Evolutionary conservation across 2,888 invertebrate species (phyloP).

Genomic region (Brachynemurus nebulosus): DNA sequence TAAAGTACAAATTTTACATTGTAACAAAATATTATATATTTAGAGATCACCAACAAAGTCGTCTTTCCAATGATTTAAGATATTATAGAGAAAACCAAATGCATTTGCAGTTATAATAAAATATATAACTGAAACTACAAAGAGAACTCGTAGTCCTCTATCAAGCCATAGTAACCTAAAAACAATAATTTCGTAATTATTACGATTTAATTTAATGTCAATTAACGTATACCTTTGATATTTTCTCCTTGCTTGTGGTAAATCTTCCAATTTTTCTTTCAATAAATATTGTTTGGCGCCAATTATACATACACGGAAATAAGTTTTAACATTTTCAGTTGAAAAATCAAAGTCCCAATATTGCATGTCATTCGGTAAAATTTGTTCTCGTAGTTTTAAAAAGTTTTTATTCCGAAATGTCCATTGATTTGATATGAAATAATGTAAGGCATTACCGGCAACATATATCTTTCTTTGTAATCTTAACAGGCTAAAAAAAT

Average conservation of each 20-base stretch:
- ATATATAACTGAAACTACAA: constrained; percentile 18
- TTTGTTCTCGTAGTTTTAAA: constrained; percentile 34
- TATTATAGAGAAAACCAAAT: background rate
- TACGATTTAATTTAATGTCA: background rate
- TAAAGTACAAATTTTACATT: too few species aligned
- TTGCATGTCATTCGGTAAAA: constrained; percentile 36
- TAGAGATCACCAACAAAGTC: background rate
- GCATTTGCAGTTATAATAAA: constrained; percentile 10
- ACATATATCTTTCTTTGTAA: constrained; percentile 69
- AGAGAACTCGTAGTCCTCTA: constrained; percentile 17
- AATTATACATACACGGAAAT: constrained; percentile 37
- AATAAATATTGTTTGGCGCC: constrained; percentile 52
- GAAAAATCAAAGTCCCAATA: constrained; percentile 46
- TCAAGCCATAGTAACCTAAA: constrained; percentile 28
- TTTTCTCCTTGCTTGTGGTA: constrained; percentile 39
- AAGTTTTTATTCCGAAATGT: constrained; percentile 51
- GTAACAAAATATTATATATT: too few species aligned
- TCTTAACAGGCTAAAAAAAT: constrained; percentile 48
- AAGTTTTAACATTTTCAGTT: constrained; percentile 36
- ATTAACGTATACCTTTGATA: constrained; percentile 33
- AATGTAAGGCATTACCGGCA: constrained; percentile 54
- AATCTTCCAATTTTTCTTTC: constrained; percentile 45
- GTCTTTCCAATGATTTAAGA: background rate
- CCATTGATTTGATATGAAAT: constrained; percentile 70
- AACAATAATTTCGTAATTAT: constrained; percentile 13